Base-by-base conservation (phyloP, 2,888 invertebrate genomes). In the Pseudococcus jackbeardsleyi region DNA sequence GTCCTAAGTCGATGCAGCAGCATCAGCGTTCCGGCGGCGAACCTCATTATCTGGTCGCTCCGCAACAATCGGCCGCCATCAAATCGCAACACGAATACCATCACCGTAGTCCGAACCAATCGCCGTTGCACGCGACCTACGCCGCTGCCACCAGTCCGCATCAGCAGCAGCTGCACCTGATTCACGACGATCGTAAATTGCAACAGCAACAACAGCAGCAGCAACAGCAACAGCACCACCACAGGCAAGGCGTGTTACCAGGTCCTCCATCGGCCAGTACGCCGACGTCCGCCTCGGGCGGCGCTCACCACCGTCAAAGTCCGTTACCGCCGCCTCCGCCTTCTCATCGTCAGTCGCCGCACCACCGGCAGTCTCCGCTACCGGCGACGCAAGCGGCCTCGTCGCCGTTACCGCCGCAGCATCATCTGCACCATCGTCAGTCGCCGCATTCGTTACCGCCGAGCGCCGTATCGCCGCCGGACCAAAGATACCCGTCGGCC, bases 1-100 rank as follows among this genome's bases (percentile, higher is more conserved):
- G 91, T 91, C 89, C 93, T 93, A 89, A 93, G 94, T 88, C 92
- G 92, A 89, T 92, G 91, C 82, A 91, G 91, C 68, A 72, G 15
- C 68, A 59, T 91, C 19, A 19, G 15, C 26, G 72, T 33, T 72
- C 26, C n/a, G 79, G 79, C 68, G 68, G 68, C 68, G 68, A 79
- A 42, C 42, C 79, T 42, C 89, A 90, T 91, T 89, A 91, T 92
- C 89, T 91, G 91, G 90, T 90, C 92, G 91, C 89, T 90, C 39
- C 90, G 91, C 72, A 91, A 91, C 90, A 90, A 33, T 89, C 90
- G 64, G 85, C 89, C 4, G 88, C 88, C 19, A 39, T 22, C 11
- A 85, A 77, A 39, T 42, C 84, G 46, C 54, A 48, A 54, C 54
- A 85, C 85, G 85, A 85, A n/a, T 88, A 88, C 33, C 59, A 88